Conservation (phyloP, 1,140 invertebrate genomes). For the Sarcophaga peregrina region DNA sequence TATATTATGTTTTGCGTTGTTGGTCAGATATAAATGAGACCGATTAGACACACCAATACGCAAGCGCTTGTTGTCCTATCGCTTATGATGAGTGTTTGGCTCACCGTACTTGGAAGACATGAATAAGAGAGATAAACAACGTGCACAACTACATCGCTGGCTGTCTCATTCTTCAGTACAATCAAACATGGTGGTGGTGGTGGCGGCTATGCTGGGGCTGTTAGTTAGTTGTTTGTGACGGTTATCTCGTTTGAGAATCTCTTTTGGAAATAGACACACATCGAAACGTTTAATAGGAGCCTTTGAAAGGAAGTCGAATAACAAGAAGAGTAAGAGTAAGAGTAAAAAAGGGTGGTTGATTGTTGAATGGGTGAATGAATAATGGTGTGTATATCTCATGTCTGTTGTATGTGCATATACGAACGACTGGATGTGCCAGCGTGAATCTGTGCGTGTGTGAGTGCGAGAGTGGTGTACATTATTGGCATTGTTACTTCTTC, state of each 20-base stretch:
- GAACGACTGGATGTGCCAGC: not conserved
- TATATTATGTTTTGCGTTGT: not conserved
- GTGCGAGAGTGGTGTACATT: conserved; percentile 14
- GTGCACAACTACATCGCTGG: not conserved
- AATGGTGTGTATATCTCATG: not conserved
- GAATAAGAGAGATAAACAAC: not conserved
- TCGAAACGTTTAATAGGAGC: not conserved
- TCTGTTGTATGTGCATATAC: not conserved
- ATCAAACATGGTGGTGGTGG: conserved; percentile 12
- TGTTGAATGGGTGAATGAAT: not conserved
- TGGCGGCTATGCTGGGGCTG: not conserved
- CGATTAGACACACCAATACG: not conserved
- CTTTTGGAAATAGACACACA: not conserved
- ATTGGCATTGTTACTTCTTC: no score
- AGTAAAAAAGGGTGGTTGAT: conserved; percentile 16
- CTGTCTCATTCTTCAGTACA: not conserved
- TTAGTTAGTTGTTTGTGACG: not conserved
- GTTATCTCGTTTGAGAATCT: not conserved
- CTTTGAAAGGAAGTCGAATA: not conserved
- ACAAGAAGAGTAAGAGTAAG: not conserved
- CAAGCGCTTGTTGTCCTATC: not conserved
- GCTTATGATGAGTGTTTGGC: not conserved
- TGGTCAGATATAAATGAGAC: not conserved
- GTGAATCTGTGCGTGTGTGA: conserved; percentile 29
- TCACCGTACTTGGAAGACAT: not conserved